Evolutionary conservation across 2,888 invertebrate species (phyloP).

Genomic region (Mimachlamys varia): DNA sequence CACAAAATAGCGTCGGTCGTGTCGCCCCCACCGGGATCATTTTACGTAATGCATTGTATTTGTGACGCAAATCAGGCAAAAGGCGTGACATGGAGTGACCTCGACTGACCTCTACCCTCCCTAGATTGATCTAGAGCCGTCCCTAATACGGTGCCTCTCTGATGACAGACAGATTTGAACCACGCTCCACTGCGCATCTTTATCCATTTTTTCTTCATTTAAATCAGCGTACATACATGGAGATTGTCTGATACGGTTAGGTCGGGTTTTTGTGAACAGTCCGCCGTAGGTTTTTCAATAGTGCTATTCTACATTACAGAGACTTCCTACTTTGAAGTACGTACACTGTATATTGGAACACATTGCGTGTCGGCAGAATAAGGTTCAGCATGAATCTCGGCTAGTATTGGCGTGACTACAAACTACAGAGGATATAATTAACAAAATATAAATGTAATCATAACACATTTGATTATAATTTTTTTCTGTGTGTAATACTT

Average conservation of each 20-base stretch:
- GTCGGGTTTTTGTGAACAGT: neutral
- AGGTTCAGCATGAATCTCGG: too few relatives aligned
- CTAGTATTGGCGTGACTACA: too few relatives aligned
- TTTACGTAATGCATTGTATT: conserved; percentile 21
- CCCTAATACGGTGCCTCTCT: neutral
- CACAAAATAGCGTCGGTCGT: conserved; percentile 4
- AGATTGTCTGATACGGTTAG: neutral
- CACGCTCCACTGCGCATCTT: neutral
- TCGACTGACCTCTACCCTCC: neutral
- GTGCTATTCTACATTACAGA: neutral
- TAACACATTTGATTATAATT: too few relatives aligned
- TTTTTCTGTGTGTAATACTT: too few relatives aligned
- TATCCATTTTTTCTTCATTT: too few relatives aligned
- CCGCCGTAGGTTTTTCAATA: neutral
- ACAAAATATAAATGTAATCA: too few relatives aligned
- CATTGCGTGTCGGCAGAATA: too few relatives aligned
- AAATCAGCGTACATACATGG: neutral
- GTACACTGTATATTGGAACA: neutral
- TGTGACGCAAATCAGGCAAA: neutral
- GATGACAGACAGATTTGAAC: conserved; percentile 12
- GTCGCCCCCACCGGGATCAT: neutral
- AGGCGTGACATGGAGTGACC: conserved; percentile 20
- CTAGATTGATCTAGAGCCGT: neutral
- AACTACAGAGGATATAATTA: too few relatives aligned
- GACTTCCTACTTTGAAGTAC: neutral